Evolutionary conservation across 2,888 invertebrate species (phyloP), one percentile per base, ranked within the genome.

Genomic region (Cephus nigrinus): DNA sequence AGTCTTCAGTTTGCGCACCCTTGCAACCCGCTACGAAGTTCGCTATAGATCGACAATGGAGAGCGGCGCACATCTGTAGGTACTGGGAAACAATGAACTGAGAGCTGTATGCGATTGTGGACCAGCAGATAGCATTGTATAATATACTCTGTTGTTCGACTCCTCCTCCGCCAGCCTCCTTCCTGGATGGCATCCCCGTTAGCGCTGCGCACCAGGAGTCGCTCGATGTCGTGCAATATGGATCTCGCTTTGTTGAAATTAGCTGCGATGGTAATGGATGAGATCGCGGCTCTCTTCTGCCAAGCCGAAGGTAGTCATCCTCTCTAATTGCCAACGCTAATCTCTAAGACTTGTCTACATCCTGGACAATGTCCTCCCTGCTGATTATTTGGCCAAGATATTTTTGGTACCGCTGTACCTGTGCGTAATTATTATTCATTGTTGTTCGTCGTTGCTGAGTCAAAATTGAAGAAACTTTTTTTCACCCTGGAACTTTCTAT

Each of bases 111-210:
- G 86, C 86, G 87, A 90, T 90, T 90, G 90, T 89, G 88, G 89
- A 88, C 85, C 86, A 87, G 87, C 88, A 90, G 89, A 90, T 90
- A 89, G 88, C 89, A 90, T 90, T 90, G 89, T 90, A 89, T 90
- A 90, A 90, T 90, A 90, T 89, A 90, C 89, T 86, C 89, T 89
- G 90, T 89, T 89, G 89, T 87, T 88, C 84, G 84, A 83, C 81
- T 85, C 79, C 74, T 79, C 75, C 77, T 81, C 78, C 81, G 76
- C 73, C 76, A 35, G 55, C 74, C 35, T 74, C 36, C 34, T 73
- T 79, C 73, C 71, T 33, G 32, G 71, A 31, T 71, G 32, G 31
- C 40, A 40, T 30, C 71, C 30, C 71, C 71, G 71, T 69, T 74
- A 75, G 79, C 79, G 80, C 78, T 32, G 34, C 74, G 74, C 74